Evolutionary conservation across 2,888 invertebrate species (phyloP), one percentile per base, ranked within the genome.

Genomic region (Eilema sororculum): DNA sequence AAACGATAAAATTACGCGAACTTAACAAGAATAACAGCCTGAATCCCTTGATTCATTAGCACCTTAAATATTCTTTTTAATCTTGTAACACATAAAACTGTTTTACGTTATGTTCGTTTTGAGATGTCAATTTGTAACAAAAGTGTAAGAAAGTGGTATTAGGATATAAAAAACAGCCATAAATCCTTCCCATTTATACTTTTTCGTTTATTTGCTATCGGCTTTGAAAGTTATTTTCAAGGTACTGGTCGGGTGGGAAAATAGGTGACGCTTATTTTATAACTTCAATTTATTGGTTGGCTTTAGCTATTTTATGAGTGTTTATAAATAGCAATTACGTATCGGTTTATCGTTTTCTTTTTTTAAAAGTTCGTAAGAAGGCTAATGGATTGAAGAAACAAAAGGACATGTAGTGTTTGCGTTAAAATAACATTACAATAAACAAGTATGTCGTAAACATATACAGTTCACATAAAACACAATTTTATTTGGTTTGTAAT

Each of bases 101-200:
- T 74, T 82, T 78, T 78, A 80, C 74, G 87, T 88, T 87, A 86
- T 79, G 81, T 83, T 80, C 78, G 82, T 82, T 86, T 85, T 84
- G 84, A 85, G 84, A 87, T 88, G 86, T 85, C 86, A 87, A 88
- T 89, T 89, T 88, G 87, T 82, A 84, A 87, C 83, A 86, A 87
- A 87, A 85, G 78, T 86, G 83, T 80, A 83, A 84, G 83, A 86
- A 88, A 86, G 82, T 88, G 86, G 84, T 87, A 86, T 87, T 84
- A 84, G 86, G 86, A 82, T 81, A 86, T 88, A 87, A 87, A 46
- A 88, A 89, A 86, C 77, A 81, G 78, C 84, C 73, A 87, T 88
- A 87, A 87, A 89, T 87, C 84, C 86, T 83, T 81, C 72, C 81
- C 84, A 84, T 86, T 83, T 84, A 86, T 85, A 86, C 86, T 83